These are phyloP conservation scores for Emydoidea blandingii DNA, from an alignment of 2,797 vertebrate genomes.

Conservation along the genomic window DNA sequence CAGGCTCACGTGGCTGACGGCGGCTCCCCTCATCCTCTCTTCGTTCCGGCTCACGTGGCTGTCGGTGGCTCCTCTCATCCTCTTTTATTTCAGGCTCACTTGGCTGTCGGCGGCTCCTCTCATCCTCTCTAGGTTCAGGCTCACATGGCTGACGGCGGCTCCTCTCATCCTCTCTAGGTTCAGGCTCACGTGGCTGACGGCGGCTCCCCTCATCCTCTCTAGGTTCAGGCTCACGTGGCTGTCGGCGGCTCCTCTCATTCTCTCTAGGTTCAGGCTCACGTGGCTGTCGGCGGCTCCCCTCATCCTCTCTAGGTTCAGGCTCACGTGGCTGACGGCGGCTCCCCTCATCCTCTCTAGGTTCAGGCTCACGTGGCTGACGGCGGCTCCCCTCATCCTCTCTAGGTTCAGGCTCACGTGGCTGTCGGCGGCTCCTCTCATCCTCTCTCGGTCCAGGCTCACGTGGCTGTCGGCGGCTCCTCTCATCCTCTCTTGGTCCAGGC, in stretches of 20 bases:
- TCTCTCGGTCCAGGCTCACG: too few relatives aligned
- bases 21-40: neutral
- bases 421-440: fast-evolving
- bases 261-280: neutral
- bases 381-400: neutral
- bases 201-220: too few relatives aligned
- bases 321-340: fast-evolving
- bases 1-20: neutral
- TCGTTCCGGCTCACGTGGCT: fast-evolving
- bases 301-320: neutral
- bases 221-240: fast-evolving
- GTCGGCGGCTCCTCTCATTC: fast-evolving
- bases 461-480: too few relatives aligned
- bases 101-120: neutral
- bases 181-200: neutral
- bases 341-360: neutral
- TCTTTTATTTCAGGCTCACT: fast-evolving
- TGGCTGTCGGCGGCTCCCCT: too few relatives aligned
- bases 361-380: neutral
- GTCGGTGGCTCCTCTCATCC: fast-evolving
- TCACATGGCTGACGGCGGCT: fast-evolving
- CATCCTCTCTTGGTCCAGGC: too few relatives aligned
- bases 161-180: neutral
- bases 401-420: fast-evolving
- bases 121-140: neutral